phyloP scores from a whole-genome alignment of 2,888 invertebrate species.

The Mongoloraphidia duomilia region DNA sequence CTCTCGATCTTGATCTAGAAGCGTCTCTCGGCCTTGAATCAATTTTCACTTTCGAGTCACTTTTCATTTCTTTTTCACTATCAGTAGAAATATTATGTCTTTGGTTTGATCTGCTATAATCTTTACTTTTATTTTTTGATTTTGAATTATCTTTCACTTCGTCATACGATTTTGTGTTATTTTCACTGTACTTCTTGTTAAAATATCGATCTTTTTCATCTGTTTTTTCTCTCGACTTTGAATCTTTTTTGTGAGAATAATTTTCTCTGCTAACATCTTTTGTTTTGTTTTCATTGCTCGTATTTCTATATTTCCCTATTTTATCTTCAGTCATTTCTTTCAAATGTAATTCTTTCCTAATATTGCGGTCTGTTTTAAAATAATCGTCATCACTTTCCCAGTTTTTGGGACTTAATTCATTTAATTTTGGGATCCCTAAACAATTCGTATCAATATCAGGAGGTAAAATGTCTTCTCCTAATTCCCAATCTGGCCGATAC shows the following conservation, averaged over 20 bases:
- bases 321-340: neutral
- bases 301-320: neutral
- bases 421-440: neutral
- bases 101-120: too few relatives aligned
- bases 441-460: conserved; percentile 1
- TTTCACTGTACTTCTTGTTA: too few relatives aligned
- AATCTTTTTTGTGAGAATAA: too few relatives aligned
- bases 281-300: too few relatives aligned
- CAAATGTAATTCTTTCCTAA: neutral
- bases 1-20: too few relatives aligned
- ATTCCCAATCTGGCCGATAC: conserved; percentile 22
- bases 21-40: too few relatives aligned
- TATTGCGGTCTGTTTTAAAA: neutral
- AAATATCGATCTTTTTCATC: too few relatives aligned
- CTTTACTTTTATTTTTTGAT: too few relatives aligned
- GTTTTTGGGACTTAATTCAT: neutral
- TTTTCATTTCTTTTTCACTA: neutral
- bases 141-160: too few relatives aligned
- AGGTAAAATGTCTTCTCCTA: conserved; percentile 17
- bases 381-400: conserved; percentile 4
- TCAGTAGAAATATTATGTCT: neutral
- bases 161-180: too few relatives aligned
- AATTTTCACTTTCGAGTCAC: neutral
- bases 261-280: too few relatives aligned
- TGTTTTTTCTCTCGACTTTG: too few relatives aligned